Evolutionary conservation across 2,113 vertebrate genomes (phyloP).

Genomic region (Ploceus nigricollis): DNA sequence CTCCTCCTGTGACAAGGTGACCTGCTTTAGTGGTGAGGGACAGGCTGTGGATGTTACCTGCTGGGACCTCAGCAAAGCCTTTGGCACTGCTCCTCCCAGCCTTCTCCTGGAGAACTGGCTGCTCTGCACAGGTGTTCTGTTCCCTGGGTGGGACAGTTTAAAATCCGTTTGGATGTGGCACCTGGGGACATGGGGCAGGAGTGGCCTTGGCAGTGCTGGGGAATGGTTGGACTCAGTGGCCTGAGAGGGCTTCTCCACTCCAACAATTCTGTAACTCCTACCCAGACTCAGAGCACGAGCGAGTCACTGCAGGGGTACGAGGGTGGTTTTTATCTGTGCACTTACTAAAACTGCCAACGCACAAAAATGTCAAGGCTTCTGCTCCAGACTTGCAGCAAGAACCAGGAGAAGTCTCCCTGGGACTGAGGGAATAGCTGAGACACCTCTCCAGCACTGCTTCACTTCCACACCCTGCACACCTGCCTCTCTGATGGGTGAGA

Average conservation of each 20-base stretch:
- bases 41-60: background rate
- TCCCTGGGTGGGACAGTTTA: too few species aligned
- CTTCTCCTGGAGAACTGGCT: background rate
- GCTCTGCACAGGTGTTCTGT: background rate
- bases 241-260: background rate
- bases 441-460: background rate
- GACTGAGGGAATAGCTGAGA: background rate
- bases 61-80: background rate
- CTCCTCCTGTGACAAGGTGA: background rate
- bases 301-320: background rate
- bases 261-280: background rate
- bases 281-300: accelerated
- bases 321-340: background rate
- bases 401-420: background rate
- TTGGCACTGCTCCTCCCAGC: background rate
- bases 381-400: background rate
- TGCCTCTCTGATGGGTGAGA: background rate
- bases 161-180: background rate
- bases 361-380: background rate
- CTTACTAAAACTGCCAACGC: background rate
- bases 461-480: background rate
- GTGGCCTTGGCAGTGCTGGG: background rate
- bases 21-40: background rate
- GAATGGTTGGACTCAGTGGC: background rate
- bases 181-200: background rate